These are phyloP conservation scores for Microcebus murinus DNA, from an alignment of 2,113 vertebrate genomes.

Conservation along the genomic window DNA sequence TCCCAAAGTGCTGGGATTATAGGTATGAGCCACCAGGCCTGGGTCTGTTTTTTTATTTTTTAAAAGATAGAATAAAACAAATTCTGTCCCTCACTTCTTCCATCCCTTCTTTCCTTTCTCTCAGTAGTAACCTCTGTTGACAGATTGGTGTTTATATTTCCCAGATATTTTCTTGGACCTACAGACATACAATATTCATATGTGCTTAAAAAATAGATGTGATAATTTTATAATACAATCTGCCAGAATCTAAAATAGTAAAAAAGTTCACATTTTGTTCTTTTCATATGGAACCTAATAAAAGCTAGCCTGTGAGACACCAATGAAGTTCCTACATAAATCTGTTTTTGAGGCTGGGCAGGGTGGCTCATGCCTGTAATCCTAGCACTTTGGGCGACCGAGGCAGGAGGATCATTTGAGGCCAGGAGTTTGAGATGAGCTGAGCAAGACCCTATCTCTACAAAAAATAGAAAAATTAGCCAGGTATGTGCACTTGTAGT, in stretches of 20 bases:
- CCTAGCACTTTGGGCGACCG: not conserved
- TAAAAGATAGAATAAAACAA: not conserved
- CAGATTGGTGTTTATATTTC: not conserved
- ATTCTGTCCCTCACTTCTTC: not conserved
- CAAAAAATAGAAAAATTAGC: not conserved
- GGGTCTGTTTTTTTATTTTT: not conserved
- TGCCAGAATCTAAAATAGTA: not conserved
- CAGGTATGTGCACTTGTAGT: not conserved
- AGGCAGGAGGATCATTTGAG: not conserved
- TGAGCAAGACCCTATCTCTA: not conserved
- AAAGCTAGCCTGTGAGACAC: too few species aligned
- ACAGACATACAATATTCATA: not conserved
- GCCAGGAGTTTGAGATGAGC: not conserved
- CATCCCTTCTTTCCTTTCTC: not conserved
- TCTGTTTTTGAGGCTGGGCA: not conserved
- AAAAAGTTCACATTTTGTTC: too few species aligned
- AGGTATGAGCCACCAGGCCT: not conserved
- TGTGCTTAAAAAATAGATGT: not conserved
- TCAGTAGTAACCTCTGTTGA: not conserved
- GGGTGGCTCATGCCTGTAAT: not conserved
- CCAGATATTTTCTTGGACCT: not conserved
- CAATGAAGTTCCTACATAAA: not conserved
- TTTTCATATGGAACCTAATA: too few species aligned
- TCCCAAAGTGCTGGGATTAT: not conserved
- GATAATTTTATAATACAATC: not conserved